phyloP scores from a whole-genome alignment of 1,140 invertebrate genomes.

The Paraescarpia echinospica region DNA sequence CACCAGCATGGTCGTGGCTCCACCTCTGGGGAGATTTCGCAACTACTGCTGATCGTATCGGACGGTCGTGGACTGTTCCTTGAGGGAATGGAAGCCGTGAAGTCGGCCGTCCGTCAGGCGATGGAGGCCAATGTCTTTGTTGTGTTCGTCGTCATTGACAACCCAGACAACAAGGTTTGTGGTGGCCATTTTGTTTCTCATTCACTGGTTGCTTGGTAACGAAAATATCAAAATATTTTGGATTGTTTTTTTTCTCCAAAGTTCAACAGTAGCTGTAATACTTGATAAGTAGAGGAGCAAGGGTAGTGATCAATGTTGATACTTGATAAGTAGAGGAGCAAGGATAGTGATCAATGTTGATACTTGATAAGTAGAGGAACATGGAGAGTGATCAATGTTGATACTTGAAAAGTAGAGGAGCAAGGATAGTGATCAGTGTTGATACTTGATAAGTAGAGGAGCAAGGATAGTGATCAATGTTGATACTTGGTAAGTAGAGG shows the following conservation, averaged over 20 bases:
- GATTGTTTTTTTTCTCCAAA: not conserved
- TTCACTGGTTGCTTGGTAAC: not conserved
- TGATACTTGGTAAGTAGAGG: no score
- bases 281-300: no score
- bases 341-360: no score
- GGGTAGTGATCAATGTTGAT: no score
- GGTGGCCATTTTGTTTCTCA: conserved; percentile 35
- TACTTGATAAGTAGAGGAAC: no score
- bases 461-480: no score
- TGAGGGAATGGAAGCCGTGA: conserved; percentile 80
- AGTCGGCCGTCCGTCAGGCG: conserved; percentile 77
- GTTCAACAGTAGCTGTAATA: not conserved
- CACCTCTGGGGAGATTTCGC: conserved; percentile 57
- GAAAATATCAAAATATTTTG: not conserved
- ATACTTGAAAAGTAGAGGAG: no score
- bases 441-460: no score
- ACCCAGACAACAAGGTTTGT: conserved; percentile 80
- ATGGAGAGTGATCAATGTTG: no score
- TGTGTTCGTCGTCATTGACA: conserved; percentile 94
- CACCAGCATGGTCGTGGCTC: conserved; percentile 36
- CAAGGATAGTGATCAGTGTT: no score
- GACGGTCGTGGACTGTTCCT: conserved; percentile 91
- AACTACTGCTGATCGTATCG: conserved; percentile 83
- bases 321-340: no score
- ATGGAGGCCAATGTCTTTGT: conserved; percentile 83